phyloP scores from a whole-genome alignment of 2,113 vertebrate species.

The Plestiodon gilberti region DNA sequence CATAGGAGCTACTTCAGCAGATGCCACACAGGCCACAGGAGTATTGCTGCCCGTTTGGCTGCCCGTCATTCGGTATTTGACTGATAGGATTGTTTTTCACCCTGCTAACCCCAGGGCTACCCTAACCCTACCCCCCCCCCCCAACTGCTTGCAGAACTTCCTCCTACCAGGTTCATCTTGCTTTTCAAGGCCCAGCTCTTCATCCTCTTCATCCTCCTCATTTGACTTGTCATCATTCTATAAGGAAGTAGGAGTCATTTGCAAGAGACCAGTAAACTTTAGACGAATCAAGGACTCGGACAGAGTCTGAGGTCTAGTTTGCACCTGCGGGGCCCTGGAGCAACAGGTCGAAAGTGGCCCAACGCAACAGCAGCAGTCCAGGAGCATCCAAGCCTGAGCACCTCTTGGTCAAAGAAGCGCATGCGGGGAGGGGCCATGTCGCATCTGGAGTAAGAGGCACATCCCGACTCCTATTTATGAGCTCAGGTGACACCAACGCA shows the following conservation, averaged over 20 bases:
- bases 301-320: not conserved
- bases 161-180: slow-evolving; percentile 61
- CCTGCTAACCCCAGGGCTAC: not conserved
- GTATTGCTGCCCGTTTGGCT: not conserved
- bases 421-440: not conserved
- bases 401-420: not conserved
- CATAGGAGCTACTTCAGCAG: too few species aligned
- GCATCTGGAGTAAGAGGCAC: not conserved
- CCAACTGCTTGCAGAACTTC: not conserved
- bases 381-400: not conserved
- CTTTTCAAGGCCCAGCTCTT: slow-evolving; percentile 57
- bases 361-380: not conserved
- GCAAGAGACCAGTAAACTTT: not conserved
- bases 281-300: too few species aligned
- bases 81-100: not conserved
- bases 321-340: not conserved
- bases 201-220: slow-evolving; percentile 70
- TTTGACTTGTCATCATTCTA: slow-evolving; percentile 77
- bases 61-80: not conserved
- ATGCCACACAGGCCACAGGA: not conserved
- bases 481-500: not conserved
- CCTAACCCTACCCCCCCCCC: too few species aligned
- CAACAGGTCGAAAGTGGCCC: too few species aligned
- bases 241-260: not conserved
- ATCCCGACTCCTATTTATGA: not conserved